Base-by-base conservation (phyloP, 2,113 vertebrate species). In the Mesembrinibis cayennensis region DNA sequence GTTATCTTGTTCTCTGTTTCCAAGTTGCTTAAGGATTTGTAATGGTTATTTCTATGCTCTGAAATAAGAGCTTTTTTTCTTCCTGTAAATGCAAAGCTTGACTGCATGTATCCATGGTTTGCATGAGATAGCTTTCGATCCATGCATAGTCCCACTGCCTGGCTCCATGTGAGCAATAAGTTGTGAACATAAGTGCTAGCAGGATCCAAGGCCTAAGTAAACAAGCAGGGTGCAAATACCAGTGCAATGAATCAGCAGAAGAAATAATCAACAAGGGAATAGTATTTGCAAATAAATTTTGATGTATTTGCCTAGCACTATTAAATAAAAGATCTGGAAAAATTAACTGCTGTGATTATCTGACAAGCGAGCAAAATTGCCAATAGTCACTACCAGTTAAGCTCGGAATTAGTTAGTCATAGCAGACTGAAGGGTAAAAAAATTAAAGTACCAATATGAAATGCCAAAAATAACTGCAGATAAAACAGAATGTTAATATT, bases 401-500 rank as follows among this genome's bases (percentile, higher is more conserved):
- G 59, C 59, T 90, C 1, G 82, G 96, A 96, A 96, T 94, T 95
- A 72, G 93, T 97, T 95, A 97, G 91, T 97, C 96, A 97, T 83
- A 95, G 84, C 78, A 88, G 94, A 55, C 89, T 83, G 82, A 90
- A 90, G 89, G 78, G 62, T 79, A 50, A 93, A 95, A 92, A 91
- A 85, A 95, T 90, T 91, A 59, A 90, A 95, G 71, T 67, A 91
- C 91, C 42, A 61, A 78, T 82, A 82, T 22, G 67, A 91, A 93
- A 95, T 81, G 94, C 95, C 97, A 96, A 95, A 97, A 96, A 90
- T 96, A 97, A 97, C 96, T 95, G 81, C 74, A 93, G 96, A 93
- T 94, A 96, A 97, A 97, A 84, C 14, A 77, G 83, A 92, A 93
- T 81, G 45, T 40, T 89, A 90, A 32, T 83, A 29, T 55, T 84